phyloP scores from a whole-genome alignment of 2,888 invertebrate genomes.

The Pogonocherus hispidulus region DNA sequence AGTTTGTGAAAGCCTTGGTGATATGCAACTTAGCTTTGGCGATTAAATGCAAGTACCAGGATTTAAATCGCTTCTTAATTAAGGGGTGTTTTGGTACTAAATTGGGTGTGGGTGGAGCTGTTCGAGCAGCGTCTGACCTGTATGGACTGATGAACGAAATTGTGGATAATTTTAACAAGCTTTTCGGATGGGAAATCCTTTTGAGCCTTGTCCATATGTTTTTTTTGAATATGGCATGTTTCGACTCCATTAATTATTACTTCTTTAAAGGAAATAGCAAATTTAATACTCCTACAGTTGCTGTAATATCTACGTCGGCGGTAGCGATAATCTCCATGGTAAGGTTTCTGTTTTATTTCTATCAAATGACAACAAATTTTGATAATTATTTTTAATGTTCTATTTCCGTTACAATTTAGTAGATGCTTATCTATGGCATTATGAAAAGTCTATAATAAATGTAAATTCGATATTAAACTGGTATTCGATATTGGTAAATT shows the following conservation, averaged over 20 bases:
- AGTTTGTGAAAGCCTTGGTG: not conserved
- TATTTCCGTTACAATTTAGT: no score
- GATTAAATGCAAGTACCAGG: not conserved
- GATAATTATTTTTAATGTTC: no score
- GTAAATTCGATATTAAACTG: no score
- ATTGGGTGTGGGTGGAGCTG: not conserved
- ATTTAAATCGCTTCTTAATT: not conserved
- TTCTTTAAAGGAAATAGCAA: not conserved
- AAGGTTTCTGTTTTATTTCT: no score
- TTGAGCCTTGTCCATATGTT: not conserved
- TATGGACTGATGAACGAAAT: not conserved
- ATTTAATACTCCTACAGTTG: no score
- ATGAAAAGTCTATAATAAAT: no score
- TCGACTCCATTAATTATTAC: not conserved
- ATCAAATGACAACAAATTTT: no score
- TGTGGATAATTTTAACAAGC: not conserved
- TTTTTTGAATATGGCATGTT: not conserved
- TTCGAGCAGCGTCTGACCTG: not conserved
- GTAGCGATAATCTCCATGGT: no score
- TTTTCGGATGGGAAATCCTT: constrained; percentile 12
- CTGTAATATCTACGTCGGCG: no score
- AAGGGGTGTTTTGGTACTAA: not conserved
- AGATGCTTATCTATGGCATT: no score
- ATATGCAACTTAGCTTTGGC: not conserved
- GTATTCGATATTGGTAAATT: no score